A percentile compares a stretch with the other conserved stretches of the same genome.
These are phyloP conservation scores for Melanotus villosus DNA, from an alignment of 2,888 invertebrate genomes.

Conservation along the genomic window DNA sequence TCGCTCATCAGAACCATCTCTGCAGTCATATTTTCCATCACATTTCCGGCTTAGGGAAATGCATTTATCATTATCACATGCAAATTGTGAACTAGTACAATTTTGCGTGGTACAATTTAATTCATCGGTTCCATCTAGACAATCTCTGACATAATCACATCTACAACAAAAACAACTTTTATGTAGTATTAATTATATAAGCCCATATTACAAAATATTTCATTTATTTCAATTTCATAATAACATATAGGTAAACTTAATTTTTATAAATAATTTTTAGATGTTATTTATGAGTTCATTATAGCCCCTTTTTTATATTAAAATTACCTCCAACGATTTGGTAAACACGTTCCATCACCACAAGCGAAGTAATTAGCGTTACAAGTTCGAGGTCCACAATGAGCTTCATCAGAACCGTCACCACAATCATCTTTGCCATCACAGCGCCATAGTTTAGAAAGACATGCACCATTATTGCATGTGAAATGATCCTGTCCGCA, in stretches of 20 bases:
- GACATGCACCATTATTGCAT: conserved; percentile 74
- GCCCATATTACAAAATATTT: no score
- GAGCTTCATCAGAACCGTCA: conserved; percentile 74
- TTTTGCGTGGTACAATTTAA: conserved; percentile 71
- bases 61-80: conserved; percentile 81
- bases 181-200: no score
- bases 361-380: conserved; percentile 73
- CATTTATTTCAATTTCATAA: no score
- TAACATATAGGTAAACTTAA: no score
- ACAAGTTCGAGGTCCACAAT: conserved; percentile 70
- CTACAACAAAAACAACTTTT: no score
- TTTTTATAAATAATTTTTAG: no score
- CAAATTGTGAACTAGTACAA: conserved; percentile 75
- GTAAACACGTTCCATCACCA: conserved; percentile 76
- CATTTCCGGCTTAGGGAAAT: conserved; percentile 79
- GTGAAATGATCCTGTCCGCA: conserved; percentile 73
- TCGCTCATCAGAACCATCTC: conserved; percentile 80
- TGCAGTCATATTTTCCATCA: conserved; percentile 84
- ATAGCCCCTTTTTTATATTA: no score
- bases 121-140: conserved; percentile 76
- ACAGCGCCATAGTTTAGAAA: conserved; percentile 75
- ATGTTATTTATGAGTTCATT: no score
- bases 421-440: conserved; percentile 80
- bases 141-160: conserved; percentile 77
- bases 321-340: conserved; percentile 71